Evolutionary conservation across 1,140 invertebrate species (phyloP), one percentile per base, ranked within the genome.

Genomic region (Psix sp.): DNA sequence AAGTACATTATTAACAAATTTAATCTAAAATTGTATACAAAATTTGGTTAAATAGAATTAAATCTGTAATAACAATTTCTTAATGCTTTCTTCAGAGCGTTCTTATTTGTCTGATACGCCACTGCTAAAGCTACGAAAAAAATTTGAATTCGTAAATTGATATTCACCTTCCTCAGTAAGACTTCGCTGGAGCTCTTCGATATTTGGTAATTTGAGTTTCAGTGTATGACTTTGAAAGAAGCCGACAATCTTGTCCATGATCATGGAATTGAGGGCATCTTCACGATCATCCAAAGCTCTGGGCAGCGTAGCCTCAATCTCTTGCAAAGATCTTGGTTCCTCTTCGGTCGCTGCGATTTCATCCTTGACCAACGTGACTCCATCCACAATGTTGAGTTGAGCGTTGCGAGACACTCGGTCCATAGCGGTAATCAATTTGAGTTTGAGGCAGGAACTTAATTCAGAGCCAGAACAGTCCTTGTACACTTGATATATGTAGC

Each of bases 171-270:
- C 87, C 42, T 89, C 90, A 21, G 81, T 80, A 45, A 91, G 86
- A 46, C 89, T 90, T 56, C 90, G 86, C 62, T 91, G 89, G 21
- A 92, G 71, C 36, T 93, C 91, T 11, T 90, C 88, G 49, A 89
- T 87, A 40, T 89, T 88, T 46, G 92, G 91, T 33, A 93, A 86
- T 82, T 93, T 92, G 5, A 94, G 90, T 88, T 94, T 93, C 42
- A 95, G 83, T 13, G 92, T 93, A 82, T 94, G 92, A 67, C 90
- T 91, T 80, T 91, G 90, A 81, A 95, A 90, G 82, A 94, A 94
- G 74, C 88, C 89, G 36, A 91, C 81, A 45, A 94, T 86, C 78
- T 91, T 93, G 77, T 94, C 91, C 67, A 93, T 80, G 74, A 95
- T 93, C 82, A 94, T 89, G 33, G 88, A 88, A 77, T 94, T 93